Conservation (phyloP, 2,797 vertebrate species). For the Lophius americanus region DNA sequence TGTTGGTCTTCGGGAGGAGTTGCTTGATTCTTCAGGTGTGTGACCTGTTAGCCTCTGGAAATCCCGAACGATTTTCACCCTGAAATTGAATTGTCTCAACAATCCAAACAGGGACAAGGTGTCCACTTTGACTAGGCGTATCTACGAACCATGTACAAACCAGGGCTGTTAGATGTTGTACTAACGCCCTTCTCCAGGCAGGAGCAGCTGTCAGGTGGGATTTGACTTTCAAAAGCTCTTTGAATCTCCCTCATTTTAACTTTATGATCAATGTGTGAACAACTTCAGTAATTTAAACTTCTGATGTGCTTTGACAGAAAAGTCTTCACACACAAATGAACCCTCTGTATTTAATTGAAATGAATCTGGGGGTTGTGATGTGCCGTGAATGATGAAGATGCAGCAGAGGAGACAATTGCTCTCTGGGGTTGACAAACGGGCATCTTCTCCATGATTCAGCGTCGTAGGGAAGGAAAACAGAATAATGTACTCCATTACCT, state of each 20-base stretch:
- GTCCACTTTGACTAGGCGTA: conserved; percentile 1
- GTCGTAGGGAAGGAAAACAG: conserved; percentile 38
- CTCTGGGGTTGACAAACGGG: conserved; percentile 1
- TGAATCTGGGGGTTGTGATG: neutral
- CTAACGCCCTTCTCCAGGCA: no score
- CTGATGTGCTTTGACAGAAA: neutral
- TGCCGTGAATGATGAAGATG: conserved; percentile 22
- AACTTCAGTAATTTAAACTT: conserved; percentile 9
- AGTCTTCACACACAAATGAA: conserved; percentile 1
- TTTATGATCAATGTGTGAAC: conserved; percentile 1
- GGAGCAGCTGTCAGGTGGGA: neutral
- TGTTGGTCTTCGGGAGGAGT: conserved; percentile 20
- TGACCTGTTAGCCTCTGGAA: conserved; percentile 30
- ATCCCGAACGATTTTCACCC: conserved; percentile 35
- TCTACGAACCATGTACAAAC: neutral
- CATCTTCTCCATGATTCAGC: conserved; percentile 17
- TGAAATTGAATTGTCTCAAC: conserved; percentile 51
- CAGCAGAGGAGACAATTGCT: conserved; percentile 15
- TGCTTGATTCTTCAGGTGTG: conserved; percentile 18
- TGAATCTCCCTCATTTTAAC: neutral
- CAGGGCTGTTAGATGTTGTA: conserved; percentile 3
- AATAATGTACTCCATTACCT: conserved; percentile 46
- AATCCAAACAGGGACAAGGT: conserved; percentile 32
- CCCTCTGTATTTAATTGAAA: conserved; percentile 25
- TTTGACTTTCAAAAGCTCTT: conserved; percentile 21